These are phyloP conservation scores for Balaenoptera acutorostrata DNA, from an alignment of 2,113 vertebrate genomes.

Conservation along the genomic window DNA sequence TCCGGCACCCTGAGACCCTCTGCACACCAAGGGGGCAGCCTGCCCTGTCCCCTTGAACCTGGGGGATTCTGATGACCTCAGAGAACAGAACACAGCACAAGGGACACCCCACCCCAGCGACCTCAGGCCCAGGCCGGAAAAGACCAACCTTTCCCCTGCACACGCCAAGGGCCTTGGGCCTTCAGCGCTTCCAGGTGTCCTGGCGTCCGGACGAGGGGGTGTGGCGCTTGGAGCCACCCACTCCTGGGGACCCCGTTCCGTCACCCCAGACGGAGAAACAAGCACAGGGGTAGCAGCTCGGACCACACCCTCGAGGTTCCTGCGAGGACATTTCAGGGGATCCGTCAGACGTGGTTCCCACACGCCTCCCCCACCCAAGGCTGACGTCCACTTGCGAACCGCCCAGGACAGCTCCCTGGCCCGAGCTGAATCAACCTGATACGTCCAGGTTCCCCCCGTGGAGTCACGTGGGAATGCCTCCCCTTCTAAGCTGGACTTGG, in stretches of 20 bases:
- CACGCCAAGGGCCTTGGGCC: not conserved
- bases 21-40: not conserved
- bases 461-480: accelerated
- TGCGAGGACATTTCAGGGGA: not conserved
- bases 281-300: not conserved
- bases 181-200: accelerated
- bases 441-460: not conserved
- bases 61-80: too few relatives aligned
- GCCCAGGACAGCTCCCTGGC: not conserved
- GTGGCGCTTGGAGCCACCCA: not conserved
- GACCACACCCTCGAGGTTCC: not conserved
- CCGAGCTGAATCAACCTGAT: not conserved
- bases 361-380: not conserved
- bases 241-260: not conserved
- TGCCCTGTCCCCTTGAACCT: not conserved
- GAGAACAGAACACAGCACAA: not conserved
- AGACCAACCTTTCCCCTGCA: not conserved
- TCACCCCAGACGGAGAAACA: not conserved
- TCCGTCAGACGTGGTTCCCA: not conserved
- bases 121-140: not conserved
- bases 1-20: not conserved
- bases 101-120: not conserved
- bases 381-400: not conserved
- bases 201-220: accelerated
- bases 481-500: not conserved